Conservation (phyloP, 2,888 invertebrate species). For the Microdon myrmicae region DNA sequence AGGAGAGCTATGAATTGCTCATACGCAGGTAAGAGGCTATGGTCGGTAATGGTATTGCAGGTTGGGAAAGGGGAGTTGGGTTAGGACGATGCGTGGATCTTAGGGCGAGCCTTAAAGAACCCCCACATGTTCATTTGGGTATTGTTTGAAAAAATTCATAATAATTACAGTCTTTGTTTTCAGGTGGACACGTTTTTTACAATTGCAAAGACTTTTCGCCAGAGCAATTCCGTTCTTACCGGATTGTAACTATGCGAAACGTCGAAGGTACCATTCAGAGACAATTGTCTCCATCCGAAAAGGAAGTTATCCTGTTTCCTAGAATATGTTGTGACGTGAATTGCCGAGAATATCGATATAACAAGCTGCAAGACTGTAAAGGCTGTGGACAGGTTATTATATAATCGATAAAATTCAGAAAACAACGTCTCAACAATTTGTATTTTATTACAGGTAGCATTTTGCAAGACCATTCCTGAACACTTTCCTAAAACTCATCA, state of each 20-base stretch:
- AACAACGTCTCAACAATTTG: slow-evolving; percentile 45
- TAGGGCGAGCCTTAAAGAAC: no score
- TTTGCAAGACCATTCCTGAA: slow-evolving; percentile 68
- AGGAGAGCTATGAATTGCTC: no score
- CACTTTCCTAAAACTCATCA: slow-evolving; percentile 70
- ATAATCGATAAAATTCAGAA: slow-evolving; percentile 2
- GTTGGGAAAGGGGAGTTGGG: no score
- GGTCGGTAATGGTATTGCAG: no score
- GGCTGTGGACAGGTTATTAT: slow-evolving; percentile 70
- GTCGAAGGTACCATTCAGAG: slow-evolving; percentile 72
- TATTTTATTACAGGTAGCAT: slow-evolving; percentile 67
- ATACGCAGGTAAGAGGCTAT: no score
- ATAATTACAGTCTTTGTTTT: no score
- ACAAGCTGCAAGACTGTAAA: slow-evolving; percentile 69
- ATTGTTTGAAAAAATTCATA: slow-evolving; percentile 6
- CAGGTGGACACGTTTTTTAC: slow-evolving; percentile 70
- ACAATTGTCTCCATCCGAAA: slow-evolving; percentile 73
- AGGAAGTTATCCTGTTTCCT: slow-evolving; percentile 76
- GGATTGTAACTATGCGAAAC: slow-evolving; percentile 73
- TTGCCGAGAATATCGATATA: slow-evolving; percentile 71
- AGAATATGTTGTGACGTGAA: slow-evolving; percentile 70
- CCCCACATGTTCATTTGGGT: no score
- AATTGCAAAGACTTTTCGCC: slow-evolving; percentile 67
- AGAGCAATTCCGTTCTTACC: slow-evolving; percentile 73
- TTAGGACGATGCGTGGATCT: no score